Percentiles rank a stretch among this genome's conserved stretches.
Conservation (phyloP, 2,113 vertebrate species). For the Menidia beryllina region DNA sequence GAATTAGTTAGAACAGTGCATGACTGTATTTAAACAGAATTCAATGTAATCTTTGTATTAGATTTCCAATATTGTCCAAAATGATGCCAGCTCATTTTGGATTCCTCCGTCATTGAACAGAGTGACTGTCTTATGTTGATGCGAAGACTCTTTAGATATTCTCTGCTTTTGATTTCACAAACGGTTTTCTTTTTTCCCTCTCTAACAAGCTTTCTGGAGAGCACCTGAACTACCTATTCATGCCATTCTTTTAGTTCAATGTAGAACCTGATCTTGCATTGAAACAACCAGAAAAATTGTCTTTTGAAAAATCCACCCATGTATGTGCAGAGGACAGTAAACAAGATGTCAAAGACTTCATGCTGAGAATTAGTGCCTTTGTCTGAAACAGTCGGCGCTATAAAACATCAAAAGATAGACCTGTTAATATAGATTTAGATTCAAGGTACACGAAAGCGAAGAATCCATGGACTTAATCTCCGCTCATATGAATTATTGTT, state of each 20-base stretch:
- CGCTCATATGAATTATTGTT: conserved; percentile 13
- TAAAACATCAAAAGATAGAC: conserved; percentile 4
- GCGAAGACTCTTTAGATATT: conserved; percentile 15
- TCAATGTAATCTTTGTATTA: background rate
- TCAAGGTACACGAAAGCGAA: conserved; percentile 27
- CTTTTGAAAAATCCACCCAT: conserved; percentile 30
- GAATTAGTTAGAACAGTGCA: background rate
- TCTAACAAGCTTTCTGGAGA: conserved; percentile 23
- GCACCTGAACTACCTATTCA: conserved; percentile 23
- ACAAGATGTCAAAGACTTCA: conserved; percentile 8
- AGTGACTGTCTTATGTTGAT: conserved; percentile 10
- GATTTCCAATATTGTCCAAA: background rate
- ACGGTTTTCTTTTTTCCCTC: background rate
- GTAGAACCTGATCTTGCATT: conserved; percentile 18
- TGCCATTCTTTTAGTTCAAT: conserved; percentile 1
- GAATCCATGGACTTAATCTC: conserved; percentile 22
- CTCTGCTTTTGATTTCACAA: background rate
- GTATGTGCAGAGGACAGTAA: background rate
- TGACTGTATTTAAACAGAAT: background rate
- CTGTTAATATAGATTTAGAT: conserved; percentile 27
- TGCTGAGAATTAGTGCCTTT: conserved; percentile 13
- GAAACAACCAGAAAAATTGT: conserved; percentile 34
- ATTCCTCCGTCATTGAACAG: background rate
- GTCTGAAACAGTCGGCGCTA: background rate
- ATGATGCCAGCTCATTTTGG: conserved; percentile 18